Evolutionary conservation across 2,797 vertebrate species (phyloP), one percentile per base, ranked within the genome.

Genomic region (Falco concolor): DNA sequence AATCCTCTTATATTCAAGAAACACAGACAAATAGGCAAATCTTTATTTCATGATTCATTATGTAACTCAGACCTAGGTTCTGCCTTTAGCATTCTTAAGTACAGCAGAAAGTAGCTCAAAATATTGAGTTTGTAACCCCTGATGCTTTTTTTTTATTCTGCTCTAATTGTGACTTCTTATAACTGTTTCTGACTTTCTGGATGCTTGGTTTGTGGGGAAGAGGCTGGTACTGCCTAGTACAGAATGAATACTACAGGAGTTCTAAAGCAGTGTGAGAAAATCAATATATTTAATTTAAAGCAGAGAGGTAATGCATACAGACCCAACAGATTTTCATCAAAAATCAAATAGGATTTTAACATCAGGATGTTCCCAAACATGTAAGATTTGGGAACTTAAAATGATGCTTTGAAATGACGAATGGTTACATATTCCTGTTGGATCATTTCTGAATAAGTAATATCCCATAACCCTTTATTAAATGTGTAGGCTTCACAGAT

Each of bases 201-300:
- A 50, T 79, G 25, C 13, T 77, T 12, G 5, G 6, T 90, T 84
- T 90, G 54, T 63, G 24, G 8, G 30, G 8, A 90, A 90, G 40
- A 70, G 47, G 60, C 13, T 53, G 38, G 30, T 70, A 59, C 18
- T 40, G 9, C 53, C 45, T 74, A 67, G 61, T 49, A 64, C 1
- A 1, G 75, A 87, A 83, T 92, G 89, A 96, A 92, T 82, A 60
- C 28, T 83, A 45, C 8, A 54, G 38, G 70, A 82, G n/a, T 86
- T 75, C 63, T 57, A 42, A 36, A 82, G 28, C 34, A 94, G 22
- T 77, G 27, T 74, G 56, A 84, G 89, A 89, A 94, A 92, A 90
- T 89, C 86, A 65, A 96, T 90, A 68, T 15, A 77, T 92, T 87
- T 95, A 90, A 95, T 96, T 90, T 96, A 92, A 93, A 61, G 72